Evolutionary conservation across 2,797 vertebrate species (phyloP).

Genomic region (Clarias pachynema): DNA sequence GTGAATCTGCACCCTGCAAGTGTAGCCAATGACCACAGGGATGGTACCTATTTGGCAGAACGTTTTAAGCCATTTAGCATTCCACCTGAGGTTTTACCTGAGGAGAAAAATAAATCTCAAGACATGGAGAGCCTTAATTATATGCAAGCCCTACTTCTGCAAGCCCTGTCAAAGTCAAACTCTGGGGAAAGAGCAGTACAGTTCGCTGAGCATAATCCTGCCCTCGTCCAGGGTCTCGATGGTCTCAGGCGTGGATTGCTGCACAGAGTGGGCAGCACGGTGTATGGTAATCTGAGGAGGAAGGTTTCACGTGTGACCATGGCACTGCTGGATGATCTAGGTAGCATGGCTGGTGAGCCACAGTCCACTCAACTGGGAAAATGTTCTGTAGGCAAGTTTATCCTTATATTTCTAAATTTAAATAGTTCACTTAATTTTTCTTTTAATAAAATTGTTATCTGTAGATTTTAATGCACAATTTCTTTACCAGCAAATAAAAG

Average conservation of each 20-base stretch:
- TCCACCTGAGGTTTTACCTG: slow-evolving; percentile 67
- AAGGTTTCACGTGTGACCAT: slow-evolving; percentile 81
- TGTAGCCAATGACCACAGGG: slow-evolving; percentile 61
- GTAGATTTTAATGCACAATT: background rate
- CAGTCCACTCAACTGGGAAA: slow-evolving; percentile 72
- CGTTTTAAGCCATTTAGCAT: slow-evolving; percentile 78
- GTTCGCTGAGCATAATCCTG: slow-evolving; percentile 70
- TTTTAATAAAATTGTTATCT: background rate
- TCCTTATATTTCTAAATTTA: background rate
- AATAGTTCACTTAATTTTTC: background rate
- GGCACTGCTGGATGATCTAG: slow-evolving; percentile 83
- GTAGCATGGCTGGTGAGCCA: slow-evolving; percentile 77
- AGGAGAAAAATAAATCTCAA: slow-evolving; percentile 64
- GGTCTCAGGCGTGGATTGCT: slow-evolving; percentile 78
- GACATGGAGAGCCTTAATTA: slow-evolving; percentile 63
- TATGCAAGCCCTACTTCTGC: slow-evolving; percentile 76
- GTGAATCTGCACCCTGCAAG: slow-evolving; percentile 79
- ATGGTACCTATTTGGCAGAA: slow-evolving; percentile 63
- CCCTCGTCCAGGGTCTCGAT: slow-evolving; percentile 77
- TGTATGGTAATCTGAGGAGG: slow-evolving; percentile 80
- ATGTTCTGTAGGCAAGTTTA: slow-evolving; percentile 83
- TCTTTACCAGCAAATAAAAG: background rate
- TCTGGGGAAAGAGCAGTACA: slow-evolving; percentile 65
- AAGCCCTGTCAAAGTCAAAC: slow-evolving; percentile 77
- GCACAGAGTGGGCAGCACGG: slow-evolving; percentile 81